phyloP scores from a whole-genome alignment of 2,113 vertebrate genomes.

The Pterocles burchelli region DNA sequence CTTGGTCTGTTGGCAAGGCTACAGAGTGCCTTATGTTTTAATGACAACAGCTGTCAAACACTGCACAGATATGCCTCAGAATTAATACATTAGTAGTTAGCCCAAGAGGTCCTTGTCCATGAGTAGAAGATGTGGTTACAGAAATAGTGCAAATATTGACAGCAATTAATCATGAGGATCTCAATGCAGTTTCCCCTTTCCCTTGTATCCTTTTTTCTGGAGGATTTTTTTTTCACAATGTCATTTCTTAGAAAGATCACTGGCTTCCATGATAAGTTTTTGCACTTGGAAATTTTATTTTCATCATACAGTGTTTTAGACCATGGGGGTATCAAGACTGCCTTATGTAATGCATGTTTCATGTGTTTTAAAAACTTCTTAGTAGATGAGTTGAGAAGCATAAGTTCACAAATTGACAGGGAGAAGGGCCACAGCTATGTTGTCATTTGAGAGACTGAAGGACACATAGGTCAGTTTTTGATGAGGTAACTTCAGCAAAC shows the following conservation, averaged over 20 bases:
- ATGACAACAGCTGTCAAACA: conserved; percentile 24
- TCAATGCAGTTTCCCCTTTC: background rate
- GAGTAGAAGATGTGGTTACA: background rate
- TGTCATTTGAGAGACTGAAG: background rate
- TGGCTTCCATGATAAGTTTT: background rate
- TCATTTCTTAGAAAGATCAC: background rate
- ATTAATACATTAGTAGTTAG: background rate
- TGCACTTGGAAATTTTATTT: background rate
- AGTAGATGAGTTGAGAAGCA: background rate
- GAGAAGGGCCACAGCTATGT: background rate
- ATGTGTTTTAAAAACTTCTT: background rate
- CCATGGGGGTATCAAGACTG: background rate
- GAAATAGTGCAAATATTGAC: conserved; percentile 22
- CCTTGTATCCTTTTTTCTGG: background rate
- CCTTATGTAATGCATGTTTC: background rate
- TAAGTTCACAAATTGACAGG: background rate
- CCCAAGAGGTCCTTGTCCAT: background rate
- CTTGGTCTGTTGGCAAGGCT: background rate
- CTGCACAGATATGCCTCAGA: background rate
- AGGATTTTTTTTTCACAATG: background rate
- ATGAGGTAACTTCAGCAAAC: background rate
- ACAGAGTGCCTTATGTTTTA: background rate
- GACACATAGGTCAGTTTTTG: background rate
- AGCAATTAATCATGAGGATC: background rate
- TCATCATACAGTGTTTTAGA: background rate